Evolutionary conservation across 2,113 vertebrate genomes (phyloP), one percentile per base, ranked within the genome.

Genomic region (Eulemur rufifrons): DNA sequence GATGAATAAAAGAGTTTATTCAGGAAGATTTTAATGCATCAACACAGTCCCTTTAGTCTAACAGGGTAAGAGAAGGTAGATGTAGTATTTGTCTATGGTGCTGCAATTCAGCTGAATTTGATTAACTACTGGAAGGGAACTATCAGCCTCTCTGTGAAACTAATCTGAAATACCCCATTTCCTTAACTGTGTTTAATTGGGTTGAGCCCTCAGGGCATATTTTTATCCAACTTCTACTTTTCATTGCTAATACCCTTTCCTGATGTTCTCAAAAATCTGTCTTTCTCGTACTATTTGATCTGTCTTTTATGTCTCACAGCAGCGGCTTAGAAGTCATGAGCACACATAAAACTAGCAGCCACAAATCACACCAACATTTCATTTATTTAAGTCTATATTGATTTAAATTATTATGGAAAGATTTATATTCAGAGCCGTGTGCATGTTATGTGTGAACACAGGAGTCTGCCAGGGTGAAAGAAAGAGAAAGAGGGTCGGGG

Each of bases 121-220:
- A 87, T 96, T 91, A 95, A 87, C 56, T 92, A 29, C 64, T 69
- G 78, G 56, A 95, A 63, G 59, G 34, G 50, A 91, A 83, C 68
- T 84, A 59, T 91, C 66, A 97, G 71, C 8, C 64, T 89, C 34
- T 88, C 83, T 50, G 17, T 56, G 29, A 94, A 95, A 81, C 59
- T 66, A 66, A 83, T 89, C 74, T 81, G 39, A 94, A 97, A 69
- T 61, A 80, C 6, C 45, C 68, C 5, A 81, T 92, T 97, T 97
- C 27, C 87, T 95, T 95, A 95, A 95, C 45, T 92, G 14, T 83
- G 27, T 91, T 95, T 95, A 95, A 96, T 59, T 95, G 76, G n/a
- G 23, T 87, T 96, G 64, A 39, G 50, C 37, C 39, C 50, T 92
- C 54, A 61, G 52, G 68, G 59, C 42, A 68, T 89, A 91, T 94